Conservation (phyloP, 2,113 vertebrate genomes). For the Tetrao urogallus region DNA sequence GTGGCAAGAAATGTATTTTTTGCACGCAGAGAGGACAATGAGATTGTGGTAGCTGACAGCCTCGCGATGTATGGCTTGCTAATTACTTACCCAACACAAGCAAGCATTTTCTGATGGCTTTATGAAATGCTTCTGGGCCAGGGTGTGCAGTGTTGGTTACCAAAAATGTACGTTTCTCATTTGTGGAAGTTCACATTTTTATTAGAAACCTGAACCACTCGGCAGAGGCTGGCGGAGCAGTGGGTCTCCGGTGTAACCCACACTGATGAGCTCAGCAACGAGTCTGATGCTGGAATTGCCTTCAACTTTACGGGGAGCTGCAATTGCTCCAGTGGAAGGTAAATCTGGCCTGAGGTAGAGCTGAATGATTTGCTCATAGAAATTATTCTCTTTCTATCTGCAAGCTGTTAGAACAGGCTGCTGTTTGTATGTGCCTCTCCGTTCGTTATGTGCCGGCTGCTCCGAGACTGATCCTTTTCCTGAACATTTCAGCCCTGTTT, state of each 20-base stretch:
- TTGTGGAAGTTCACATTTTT: neutral
- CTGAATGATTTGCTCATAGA: neutral
- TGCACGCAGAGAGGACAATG: neutral
- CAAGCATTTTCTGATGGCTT: neutral
- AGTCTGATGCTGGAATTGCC: neutral
- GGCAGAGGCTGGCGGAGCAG: neutral
- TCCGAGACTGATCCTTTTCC: neutral
- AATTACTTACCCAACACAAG: neutral
- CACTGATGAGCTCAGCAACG: accelerated
- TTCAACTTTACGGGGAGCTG: neutral
- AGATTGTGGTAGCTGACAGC: neutral
- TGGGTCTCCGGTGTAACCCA: accelerated
- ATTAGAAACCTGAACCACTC: neutral
- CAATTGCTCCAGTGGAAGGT: accelerated
- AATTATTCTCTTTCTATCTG: neutral
- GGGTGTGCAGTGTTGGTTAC: accelerated
- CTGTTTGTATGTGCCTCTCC: neutral
- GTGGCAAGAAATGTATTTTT: neutral
- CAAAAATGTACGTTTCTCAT: neutral
- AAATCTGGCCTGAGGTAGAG: neutral
- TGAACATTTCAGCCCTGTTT: neutral
- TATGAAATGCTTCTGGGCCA: neutral
- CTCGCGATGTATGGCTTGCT: neutral
- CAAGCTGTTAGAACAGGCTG: neutral
- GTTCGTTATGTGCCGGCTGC: accelerated